Evolutionary conservation across 1,140 invertebrate species (phyloP).

Genomic region (Choristoneura fumiferana): DNA sequence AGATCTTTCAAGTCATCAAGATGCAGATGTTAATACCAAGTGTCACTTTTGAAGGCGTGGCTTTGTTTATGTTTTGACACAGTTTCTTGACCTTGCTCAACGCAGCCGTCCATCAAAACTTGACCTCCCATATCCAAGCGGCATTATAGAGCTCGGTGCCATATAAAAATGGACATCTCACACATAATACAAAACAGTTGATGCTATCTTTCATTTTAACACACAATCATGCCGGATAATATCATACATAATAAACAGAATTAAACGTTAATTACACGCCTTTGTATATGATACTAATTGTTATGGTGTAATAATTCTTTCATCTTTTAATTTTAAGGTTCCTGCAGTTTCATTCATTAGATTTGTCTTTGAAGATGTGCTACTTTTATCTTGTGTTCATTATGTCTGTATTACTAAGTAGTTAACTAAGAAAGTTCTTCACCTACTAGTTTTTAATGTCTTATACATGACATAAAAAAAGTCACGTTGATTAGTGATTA

Average conservation of each 20-base stretch:
- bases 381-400: too few relatives aligned
- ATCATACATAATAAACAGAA: constrained; percentile 15
- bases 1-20: too few relatives aligned
- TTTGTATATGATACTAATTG: constrained; percentile 11
- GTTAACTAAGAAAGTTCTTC: too few relatives aligned
- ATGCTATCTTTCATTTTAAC: constrained; percentile 19
- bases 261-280: constrained; percentile 11
- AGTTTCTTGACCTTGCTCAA: constrained; percentile 13
- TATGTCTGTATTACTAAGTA: too few relatives aligned
- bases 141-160: background rate
- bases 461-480: too few relatives aligned
- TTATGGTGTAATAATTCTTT: constrained; percentile 1
- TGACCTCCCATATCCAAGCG: background rate
- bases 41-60: constrained; percentile 14
- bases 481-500: too few relatives aligned
- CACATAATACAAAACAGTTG: constrained; percentile 7
- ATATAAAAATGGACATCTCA: background rate
- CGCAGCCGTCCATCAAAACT: background rate
- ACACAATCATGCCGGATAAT: too few relatives aligned
- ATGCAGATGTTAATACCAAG: background rate
- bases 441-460: too few relatives aligned
- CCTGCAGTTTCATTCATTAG: background rate
- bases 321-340: background rate
- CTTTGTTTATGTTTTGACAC: constrained; percentile 18
- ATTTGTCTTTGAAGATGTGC: background rate